Evolutionary conservation across 2,888 invertebrate genomes (phyloP), one percentile per base, ranked within the genome.

Genomic region (Salticus scenicus): DNA sequence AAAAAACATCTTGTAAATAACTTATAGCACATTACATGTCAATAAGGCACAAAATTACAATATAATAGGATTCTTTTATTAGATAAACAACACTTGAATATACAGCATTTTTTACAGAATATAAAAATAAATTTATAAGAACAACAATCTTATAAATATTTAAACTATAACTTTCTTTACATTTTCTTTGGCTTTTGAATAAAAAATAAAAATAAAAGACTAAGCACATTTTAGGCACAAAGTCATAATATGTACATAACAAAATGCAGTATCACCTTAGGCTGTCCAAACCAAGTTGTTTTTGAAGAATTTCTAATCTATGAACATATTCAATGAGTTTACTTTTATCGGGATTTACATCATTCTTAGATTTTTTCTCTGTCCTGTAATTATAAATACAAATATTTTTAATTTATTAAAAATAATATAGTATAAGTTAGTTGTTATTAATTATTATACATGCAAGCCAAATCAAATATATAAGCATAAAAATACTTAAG

Each of bases 211-310:
- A 66, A 51, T 4, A 20, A 57, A 4, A 27, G 24, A 20, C 63
- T 33, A 30, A 66, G 30, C 30, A 66, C 66, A 66, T 17, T 66
- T 28, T 66, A 73, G 73, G 69, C n/a, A n/a, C 57, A 77, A 51
- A 77, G 27, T 33, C 17, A 28, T 69, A 17, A 37, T 37, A 37
- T 80, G 69, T 74, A 28, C 72, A 79, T 72, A 81, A 57, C 51
- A 51, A 41, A 47, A 41, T 14, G 47, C 30, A 31, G 37, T 70
- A 78, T 84, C 78, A 84, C 66, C 84, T 84, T 27, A 78, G 63
- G 28, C 57, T 73, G 57, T 84, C 78, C 24, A 84, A 41, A 69
- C 84, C 84, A 17, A 84, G 47, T 24, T 84, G 77, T 27, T 78
- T 73, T 69, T 84, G 84, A 27, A 84, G 69, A 27, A 33, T 37